Evolutionary conservation across 1,140 invertebrate genomes (phyloP).

Genomic region (Anthonomus grandis): DNA sequence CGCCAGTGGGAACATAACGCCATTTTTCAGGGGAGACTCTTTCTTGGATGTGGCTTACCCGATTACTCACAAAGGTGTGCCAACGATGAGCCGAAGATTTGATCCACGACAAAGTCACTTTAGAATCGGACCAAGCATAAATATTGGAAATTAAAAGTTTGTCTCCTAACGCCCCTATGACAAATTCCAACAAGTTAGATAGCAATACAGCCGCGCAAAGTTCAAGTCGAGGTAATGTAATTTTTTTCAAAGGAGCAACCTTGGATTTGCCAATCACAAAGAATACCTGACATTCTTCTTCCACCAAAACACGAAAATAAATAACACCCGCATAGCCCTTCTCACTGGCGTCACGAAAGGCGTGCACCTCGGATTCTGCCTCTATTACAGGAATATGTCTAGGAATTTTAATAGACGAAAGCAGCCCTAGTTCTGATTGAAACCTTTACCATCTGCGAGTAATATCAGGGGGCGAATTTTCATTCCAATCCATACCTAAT

Average conservation of each 20-base stretch:
- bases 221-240: constrained; percentile 7
- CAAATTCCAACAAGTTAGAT: neutral
- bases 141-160: neutral
- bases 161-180: neutral
- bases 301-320: constrained; percentile 2
- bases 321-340: constrained; percentile 6
- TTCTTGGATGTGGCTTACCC: constrained; percentile 10
- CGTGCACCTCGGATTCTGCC: constrained; percentile 11
- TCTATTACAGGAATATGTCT: constrained; percentile 8
- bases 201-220: constrained; percentile 1
- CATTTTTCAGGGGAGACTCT: constrained; percentile 11
- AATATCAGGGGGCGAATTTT: constrained; percentile 13
- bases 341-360: neutral
- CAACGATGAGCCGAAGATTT: constrained; percentile 24
- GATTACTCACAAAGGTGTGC: constrained; percentile 23
- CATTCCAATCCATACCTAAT: constrained; percentile 16
- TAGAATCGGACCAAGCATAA: constrained; percentile 19
- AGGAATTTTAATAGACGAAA: constrained; percentile 19
- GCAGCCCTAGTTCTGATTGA: constrained; percentile 10
- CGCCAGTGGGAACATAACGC: constrained; percentile 23
- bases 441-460: constrained; percentile 10
- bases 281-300: neutral
- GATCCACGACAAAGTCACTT: constrained; percentile 38
- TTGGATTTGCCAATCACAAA: neutral
- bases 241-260: constrained; percentile 2